Evolutionary conservation across 2,888 invertebrate species (phyloP), one percentile per base, ranked within the genome.

Genomic region (Anthrax anthrax): DNA sequence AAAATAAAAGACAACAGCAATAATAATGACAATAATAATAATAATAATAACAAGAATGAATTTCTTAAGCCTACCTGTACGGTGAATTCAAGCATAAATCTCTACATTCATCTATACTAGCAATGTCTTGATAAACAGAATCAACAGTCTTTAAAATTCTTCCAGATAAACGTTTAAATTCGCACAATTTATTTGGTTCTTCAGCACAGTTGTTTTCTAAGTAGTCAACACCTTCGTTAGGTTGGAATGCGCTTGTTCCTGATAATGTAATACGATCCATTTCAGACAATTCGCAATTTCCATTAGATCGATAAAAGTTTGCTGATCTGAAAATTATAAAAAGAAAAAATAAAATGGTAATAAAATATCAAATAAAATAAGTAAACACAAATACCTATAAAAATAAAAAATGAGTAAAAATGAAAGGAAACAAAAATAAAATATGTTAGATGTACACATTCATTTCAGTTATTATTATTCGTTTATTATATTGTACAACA

Each of bases 161-260:
- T 14, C 90, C 90, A 38, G 78, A 77, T 65, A 88, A 77, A 63
- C 88, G 85, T 69, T 90, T 89, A 72, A 92, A 94, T 70, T 92
- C 91, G 70, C 92, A 92, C 52, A 92, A 73, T 66, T 89, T 90
- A 42, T 87, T 87, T n/a, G 91, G 90, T 61, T 92, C 91, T 60
- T 89, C 89, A 34, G 90, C 88, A 67, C 90, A 91, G 66, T 90
- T 88, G 70, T 90, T 91, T 68, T 91, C 90, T 71, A 91, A 75
- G 70, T 89, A 91, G 63, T 91, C 90, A 60, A 63, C 73, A 66
- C 77, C 77, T 64, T 78, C 78, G 54, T 76, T 76, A 49, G 75
- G 71, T 63, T 82, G 80, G 68, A 89, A 86, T 55, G 81, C 78
- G 58, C 74, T 82, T 47, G 83, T 82, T 55, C 89, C 87, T 50